phyloP scores from a whole-genome alignment of 2,797 vertebrate species.

The Paramormyrops hopkinsi region DNA sequence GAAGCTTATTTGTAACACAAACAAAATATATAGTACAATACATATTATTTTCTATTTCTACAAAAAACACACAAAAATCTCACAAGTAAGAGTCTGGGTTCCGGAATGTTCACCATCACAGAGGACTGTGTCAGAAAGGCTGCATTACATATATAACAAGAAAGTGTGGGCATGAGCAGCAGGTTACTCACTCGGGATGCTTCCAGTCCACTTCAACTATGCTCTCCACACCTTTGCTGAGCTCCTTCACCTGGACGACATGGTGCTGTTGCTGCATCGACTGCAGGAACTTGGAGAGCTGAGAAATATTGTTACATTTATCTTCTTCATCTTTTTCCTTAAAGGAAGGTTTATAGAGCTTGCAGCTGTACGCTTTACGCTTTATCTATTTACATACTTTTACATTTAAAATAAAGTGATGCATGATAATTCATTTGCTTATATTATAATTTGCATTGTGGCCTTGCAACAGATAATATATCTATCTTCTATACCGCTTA shows the following conservation, averaged over 20 bases:
- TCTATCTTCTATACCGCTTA: background rate
- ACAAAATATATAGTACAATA: background rate
- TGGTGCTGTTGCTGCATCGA: constrained; percentile 82
- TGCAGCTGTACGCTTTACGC: background rate
- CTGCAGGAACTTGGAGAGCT: constrained; percentile 94
- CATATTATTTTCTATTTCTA: background rate
- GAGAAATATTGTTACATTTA: background rate
- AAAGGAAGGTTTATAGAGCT: background rate
- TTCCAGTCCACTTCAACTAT: constrained; percentile 91
- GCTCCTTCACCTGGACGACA: constrained; percentile 82
- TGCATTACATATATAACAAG: background rate
- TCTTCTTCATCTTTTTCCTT: background rate
- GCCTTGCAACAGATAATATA: background rate
- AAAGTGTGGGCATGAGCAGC: background rate
- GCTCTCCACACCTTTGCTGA: constrained; percentile 91
- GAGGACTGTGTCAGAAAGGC: background rate
- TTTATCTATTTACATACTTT: background rate
- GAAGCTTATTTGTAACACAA: background rate
- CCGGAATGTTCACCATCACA: background rate
- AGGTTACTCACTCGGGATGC: constrained; percentile 70
- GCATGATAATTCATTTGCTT: background rate
- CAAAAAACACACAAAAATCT: background rate
- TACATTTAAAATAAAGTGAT: background rate
- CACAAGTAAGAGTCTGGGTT: background rate
- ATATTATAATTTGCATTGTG: background rate